A percentile compares a stretch with the other conserved stretches of the same genome.
Evolutionary conservation across 37 sponge, comb jelly and placozoan species (phyloP).

Genomic region (Axinella damicornis): DNA sequence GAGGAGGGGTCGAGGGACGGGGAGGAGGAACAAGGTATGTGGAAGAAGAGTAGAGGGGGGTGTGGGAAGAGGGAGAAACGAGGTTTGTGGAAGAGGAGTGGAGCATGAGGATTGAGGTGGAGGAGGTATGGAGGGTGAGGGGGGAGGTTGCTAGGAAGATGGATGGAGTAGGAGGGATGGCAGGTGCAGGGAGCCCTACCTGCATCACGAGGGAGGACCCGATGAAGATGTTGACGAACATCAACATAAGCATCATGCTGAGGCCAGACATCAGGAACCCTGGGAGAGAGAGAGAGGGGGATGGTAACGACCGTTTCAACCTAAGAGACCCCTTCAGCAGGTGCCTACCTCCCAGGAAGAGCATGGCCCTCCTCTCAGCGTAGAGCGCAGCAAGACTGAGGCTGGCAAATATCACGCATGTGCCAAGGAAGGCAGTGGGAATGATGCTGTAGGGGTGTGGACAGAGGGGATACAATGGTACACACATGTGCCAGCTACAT

Average conservation of each 20-base stretch:
- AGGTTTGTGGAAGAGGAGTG: background rate
- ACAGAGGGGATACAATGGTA: too few species aligned
- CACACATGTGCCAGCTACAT: too few species aligned
- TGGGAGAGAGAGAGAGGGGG: conserved; percentile 10
- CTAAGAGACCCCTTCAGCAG: background rate
- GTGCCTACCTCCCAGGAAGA: conserved; percentile 89
- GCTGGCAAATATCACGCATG: conserved; percentile 61
- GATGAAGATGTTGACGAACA: conserved; percentile 85
- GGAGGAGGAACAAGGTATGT: background rate
- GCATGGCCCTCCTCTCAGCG: conserved; percentile 82
- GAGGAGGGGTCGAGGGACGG: too few species aligned
- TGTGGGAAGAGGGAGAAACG: background rate
- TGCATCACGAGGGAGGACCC: conserved; percentile 78
- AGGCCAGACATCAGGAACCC: conserved; percentile 82
- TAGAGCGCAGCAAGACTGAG: conserved; percentile 70
- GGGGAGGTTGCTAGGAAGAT: too few species aligned
- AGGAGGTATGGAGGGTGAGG: too few species aligned
- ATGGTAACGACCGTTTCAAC: background rate
- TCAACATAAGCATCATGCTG: conserved; percentile 60
- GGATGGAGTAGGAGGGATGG: background rate
- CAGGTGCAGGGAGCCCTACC: conserved; percentile 44
- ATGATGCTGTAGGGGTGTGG: conserved; percentile 53
- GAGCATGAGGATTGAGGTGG: too few species aligned
- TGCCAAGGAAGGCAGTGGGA: conserved; percentile 77
- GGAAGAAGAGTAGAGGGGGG: background rate